Evolutionary conservation across 2,888 invertebrate genomes (phyloP), one percentile per base, ranked within the genome.

Genomic region (Diarsia mendica): DNA sequence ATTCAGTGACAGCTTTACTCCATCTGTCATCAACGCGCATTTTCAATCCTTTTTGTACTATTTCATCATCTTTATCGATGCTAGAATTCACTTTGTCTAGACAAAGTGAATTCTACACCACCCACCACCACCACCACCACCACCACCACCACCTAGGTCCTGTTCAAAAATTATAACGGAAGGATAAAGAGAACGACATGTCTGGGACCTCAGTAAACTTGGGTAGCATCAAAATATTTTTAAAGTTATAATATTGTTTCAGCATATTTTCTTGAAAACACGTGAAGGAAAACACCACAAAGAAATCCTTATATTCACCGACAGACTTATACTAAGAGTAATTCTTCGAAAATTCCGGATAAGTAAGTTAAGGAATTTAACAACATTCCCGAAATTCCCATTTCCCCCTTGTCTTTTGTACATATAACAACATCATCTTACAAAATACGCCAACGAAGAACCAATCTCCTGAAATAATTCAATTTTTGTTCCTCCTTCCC

Each of bases 391-490:
- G 33, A 44, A 71, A 80, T 51, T 80, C 23, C 44, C 64, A 65
- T 67, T 58, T 28, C 65, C 39, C 33, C 33, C 11, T 61, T 64
- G 33, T 66, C 51, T 55, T 60, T 70, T 49, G 67, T 64, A 53
- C 61, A 66, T 49, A 61, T 74, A 75, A 82, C 70, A 63, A 67
- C 39, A 80, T 84, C 75, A 68, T 65, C 63, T 71, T 44, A 66
- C 65, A 82, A 82, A 81, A 85, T 82, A 76, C 69, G 72, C 64
- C 33, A 64, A n/a, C 70, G 75, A n/a, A 73, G 75, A 78, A 76
- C 75, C 85, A 85, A 85, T 85, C 75, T 79, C 63, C 15, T 46
- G 72, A 67, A 79, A 79, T 85, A 85, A 85, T 84, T 77, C 64
- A 70, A 82, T 84, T 84, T 79, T 23, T 49, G 51, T 6, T 70